Evolutionary conservation across 1,140 invertebrate species (phyloP), one percentile per base, ranked within the genome.

Genomic region (Drosophila subpulchrella): DNA sequence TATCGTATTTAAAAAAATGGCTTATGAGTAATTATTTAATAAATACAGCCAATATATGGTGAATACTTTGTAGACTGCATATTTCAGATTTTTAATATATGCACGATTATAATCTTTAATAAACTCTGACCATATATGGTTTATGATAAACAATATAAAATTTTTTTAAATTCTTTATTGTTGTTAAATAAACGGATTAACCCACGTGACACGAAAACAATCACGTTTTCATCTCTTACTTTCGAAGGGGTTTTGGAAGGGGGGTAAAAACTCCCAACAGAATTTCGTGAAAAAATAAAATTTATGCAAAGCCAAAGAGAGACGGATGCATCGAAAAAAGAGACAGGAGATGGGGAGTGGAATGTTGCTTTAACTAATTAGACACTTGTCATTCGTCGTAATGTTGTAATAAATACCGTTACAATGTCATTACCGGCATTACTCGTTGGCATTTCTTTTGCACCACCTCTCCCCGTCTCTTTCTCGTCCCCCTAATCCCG

Each of bases 361-460:
- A 67, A 80, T 83, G 84, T 88, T 83, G 84, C 51, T 42, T 51
- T 46, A 80, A 83, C 83, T 89, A 88, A 88, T 88, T 88, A 88
- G 83, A 83, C 84, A 80, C 84, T 88, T 88, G 83, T 89, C 84
- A 77, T 83, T 83, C 72, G 80, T 71, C 54, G 76, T 88, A 83
- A 89, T 88, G 84, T 80, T 88, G 83, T 88, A 88, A 88, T 88
- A 88, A 89, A 88, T 88, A 89, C 83, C 83, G 83, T 89, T 89
- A 83, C 83, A 88, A 88, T 88, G 83, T 88, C 83, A 88, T 88
- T 88, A 89, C 83, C 83, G 67, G 75, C 83, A 86, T 79, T 86
- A 83, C 83, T 73, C 77, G 82, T 47, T 63, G 75, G 70, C 60
- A 84, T 85, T 86, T 54, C 53, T 17, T 76, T 68, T 46, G 53